These are phyloP conservation scores for Entomobrya proxima DNA, from an alignment of 2,888 invertebrate species.

Conservation along the genomic window DNA sequence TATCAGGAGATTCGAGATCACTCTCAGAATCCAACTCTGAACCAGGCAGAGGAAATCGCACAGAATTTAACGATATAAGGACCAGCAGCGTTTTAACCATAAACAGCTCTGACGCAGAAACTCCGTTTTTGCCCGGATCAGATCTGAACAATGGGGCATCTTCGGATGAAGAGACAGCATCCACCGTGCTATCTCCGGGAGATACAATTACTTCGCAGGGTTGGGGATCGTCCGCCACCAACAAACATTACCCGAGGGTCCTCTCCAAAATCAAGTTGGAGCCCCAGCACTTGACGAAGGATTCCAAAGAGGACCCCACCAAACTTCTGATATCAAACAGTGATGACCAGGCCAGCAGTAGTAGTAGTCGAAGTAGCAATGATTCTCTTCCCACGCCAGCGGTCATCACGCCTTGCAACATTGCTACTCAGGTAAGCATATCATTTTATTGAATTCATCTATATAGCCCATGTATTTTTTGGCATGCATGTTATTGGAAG, in stretches of 20 bases:
- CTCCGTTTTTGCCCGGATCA: conserved; percentile 33
- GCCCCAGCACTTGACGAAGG: conserved; percentile 52
- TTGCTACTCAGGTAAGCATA: conserved; percentile 23
- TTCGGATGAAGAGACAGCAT: conserved; percentile 55
- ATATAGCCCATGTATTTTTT: background rate
- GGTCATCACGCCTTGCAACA: background rate
- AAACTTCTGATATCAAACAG: conserved; percentile 11
- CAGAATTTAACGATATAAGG: conserved; percentile 8
- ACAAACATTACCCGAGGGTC: conserved; percentile 35
- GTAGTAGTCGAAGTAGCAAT: background rate
- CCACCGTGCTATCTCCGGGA: conserved; percentile 23
- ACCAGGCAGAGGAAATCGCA: background rate
- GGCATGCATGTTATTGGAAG: background rate
- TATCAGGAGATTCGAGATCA: conserved; percentile 38
- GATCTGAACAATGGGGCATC: conserved; percentile 27
- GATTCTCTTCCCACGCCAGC: background rate
- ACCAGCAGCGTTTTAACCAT: conserved; percentile 30
- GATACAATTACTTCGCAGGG: conserved; percentile 29
- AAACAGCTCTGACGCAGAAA: conserved; percentile 34
- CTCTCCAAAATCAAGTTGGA: conserved; percentile 66
- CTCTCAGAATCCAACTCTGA: conserved; percentile 10
- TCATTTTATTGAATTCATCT: background rate
- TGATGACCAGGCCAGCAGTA: background rate
- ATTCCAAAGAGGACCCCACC: conserved; percentile 44
- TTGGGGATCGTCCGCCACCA: conserved; percentile 42